Base-by-base conservation (phyloP, 2,113 vertebrate species). In the Amazona vittata region DNA sequence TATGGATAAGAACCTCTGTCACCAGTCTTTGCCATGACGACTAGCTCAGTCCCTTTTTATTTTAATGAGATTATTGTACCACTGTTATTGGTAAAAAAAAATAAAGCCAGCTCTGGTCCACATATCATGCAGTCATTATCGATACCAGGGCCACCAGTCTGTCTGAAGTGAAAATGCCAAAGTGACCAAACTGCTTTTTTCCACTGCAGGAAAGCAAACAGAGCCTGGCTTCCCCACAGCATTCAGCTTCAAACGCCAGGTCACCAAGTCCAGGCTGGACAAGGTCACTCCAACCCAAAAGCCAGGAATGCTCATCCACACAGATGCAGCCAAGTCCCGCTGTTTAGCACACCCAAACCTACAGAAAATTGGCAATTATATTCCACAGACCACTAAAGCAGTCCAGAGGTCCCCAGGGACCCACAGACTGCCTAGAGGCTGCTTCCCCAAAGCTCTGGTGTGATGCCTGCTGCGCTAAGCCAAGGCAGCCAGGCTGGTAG, bases 11-110 rank as follows among this genome's bases (percentile, higher is more conserved):
- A 90, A 59, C 73, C 35, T 44, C 44, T 5, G 0, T 69, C 75
- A 73, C 22, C 15, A 77, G 41, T 11, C 80, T 96, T 95, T 86
- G 60, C 84, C 94, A 90, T 86, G 94, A 94, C 91, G 96, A 95
- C 91, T 89, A 55, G 62, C 65, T 75, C 60, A 41, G 68, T 19
- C 86, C 70, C 43, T 65, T 75, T 75, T 71, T 29, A 79, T 81
- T 85, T 83, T 80, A 74, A 43, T 31, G 60, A 84, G 55, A 68
- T 85, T 46, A 25, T 37, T 91, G 31, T 18, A 37, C 25, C 60
- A 49, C 70, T 73, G 12, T 18, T 70, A 29, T 3, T 41, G 52
- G 11, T 68, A 41, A 80, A 67, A 80, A 80, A 63, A 82, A 73
- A 50, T 15, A 75, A 33, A 93, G 91, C 79, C 71, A 31, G 44